Percentiles rank a stretch among this genome's conserved stretches.
These are phyloP conservation scores for Drosophila ambigua DNA, from an alignment of 1,140 invertebrate species.

Conservation along the genomic window DNA sequence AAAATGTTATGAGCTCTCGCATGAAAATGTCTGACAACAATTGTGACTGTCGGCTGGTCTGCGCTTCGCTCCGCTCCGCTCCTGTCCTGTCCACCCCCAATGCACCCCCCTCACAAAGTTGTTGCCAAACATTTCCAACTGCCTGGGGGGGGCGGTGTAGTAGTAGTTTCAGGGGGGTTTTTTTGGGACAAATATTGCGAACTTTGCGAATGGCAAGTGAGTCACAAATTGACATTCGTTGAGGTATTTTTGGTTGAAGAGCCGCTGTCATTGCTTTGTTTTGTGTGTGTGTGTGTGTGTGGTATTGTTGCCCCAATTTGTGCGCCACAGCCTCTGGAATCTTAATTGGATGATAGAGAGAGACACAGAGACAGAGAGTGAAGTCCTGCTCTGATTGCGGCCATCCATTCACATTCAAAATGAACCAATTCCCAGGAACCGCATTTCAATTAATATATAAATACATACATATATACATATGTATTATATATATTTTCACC, in stretches of 20 bases:
- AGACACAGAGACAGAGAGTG: not conserved
- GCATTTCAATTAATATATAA: constrained; percentile 37
- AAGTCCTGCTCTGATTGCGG: constrained; percentile 6
- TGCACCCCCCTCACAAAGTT: constrained; percentile 3
- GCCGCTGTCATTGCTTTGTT: constrained; percentile 3
- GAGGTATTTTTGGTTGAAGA: not conserved
- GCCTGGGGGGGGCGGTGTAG: no score
- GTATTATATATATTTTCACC: constrained; percentile 18
- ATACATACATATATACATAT: constrained; percentile 1
- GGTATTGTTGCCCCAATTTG: no score
- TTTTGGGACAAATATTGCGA: no score
- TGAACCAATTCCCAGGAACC: constrained; percentile 31
- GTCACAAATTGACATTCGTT: constrained; percentile 1
- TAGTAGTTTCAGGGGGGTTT: not conserved
- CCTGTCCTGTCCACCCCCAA: not conserved
- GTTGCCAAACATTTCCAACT: constrained; percentile 48
- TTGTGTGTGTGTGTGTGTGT: not conserved
- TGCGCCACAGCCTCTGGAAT: not conserved
- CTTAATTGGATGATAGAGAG: constrained; percentile 8
- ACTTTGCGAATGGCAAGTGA: not conserved
- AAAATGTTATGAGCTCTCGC: constrained; percentile 80
- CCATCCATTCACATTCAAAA: constrained; percentile 20
- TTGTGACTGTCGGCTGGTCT: constrained; percentile 44
- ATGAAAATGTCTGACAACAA: constrained; percentile 82
- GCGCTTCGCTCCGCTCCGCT: not conserved